phyloP scores from a whole-genome alignment of 2,888 invertebrate genomes.

The Dryadula phaetusa region DNA sequence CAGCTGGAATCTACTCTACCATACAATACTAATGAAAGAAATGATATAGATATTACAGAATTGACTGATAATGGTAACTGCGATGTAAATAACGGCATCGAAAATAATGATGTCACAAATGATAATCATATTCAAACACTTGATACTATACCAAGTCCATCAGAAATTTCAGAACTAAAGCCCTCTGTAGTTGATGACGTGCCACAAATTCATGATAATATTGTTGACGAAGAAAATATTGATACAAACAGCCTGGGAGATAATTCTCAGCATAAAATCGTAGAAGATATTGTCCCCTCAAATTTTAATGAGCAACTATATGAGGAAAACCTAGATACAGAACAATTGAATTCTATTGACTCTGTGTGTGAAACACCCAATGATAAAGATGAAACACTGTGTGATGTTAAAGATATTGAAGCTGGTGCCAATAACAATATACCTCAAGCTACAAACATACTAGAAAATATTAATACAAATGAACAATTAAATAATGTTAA shows the following conservation, averaged over 20 bases:
- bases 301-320: not conserved
- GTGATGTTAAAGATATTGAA: conserved; percentile 25
- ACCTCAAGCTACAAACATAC: not conserved
- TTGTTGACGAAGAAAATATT: not conserved
- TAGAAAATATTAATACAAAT: not conserved
- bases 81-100: not conserved
- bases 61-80: not conserved
- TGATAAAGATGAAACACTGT: not conserved
- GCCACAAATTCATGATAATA: not conserved
- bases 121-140: conserved; percentile 7
- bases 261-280: not conserved
- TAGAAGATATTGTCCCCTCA: conserved; percentile 10
- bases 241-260: not conserved
- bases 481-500: not conserved
- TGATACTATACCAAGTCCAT: conserved; percentile 27
- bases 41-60: not conserved
- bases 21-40: not conserved
- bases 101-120: not conserved
- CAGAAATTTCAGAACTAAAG: conserved; percentile 20
- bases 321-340: not conserved
- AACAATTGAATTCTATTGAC: not conserved
- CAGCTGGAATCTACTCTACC: not conserved
- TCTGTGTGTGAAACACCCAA: not conserved
- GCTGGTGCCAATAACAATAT: conserved; percentile 8
- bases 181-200: not conserved